These are phyloP conservation scores for Temnothorax ravouxi DNA, from an alignment of 2,888 invertebrate genomes.

Conservation along the genomic window DNA sequence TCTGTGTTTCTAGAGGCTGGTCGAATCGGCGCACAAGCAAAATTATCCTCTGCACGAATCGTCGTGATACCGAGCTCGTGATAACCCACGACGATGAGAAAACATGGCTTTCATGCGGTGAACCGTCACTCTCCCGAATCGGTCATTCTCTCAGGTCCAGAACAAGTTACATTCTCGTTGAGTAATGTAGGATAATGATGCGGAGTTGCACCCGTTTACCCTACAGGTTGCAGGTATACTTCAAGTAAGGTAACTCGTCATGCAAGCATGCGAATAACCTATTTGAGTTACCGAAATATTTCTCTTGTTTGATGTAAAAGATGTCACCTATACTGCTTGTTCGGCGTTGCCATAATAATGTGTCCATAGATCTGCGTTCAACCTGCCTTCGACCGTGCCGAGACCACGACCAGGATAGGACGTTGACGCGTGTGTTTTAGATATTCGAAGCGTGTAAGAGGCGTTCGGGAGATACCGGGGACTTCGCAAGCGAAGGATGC, in stretches of 20 bases:
- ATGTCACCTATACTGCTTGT: not conserved
- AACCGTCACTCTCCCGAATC: constrained; percentile 67
- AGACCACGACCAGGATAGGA: constrained; percentile 5
- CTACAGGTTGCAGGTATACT: constrained; percentile 42
- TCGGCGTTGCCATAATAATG: constrained; percentile 56
- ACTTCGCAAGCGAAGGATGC: not conserved
- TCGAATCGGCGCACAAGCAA: constrained; percentile 61
- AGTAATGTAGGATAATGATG: constrained; percentile 48
- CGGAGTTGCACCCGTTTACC: constrained; percentile 10
- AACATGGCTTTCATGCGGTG: constrained; percentile 73
- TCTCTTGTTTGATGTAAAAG: not conserved
- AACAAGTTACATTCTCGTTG: constrained; percentile 22
- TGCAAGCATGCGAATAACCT: constrained; percentile 61
- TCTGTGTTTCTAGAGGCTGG: constrained; percentile 80
- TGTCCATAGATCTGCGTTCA: constrained; percentile 63
- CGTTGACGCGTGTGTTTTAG: constrained; percentile 52
- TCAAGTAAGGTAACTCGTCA: constrained; percentile 50
- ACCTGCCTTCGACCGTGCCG: constrained; percentile 1
- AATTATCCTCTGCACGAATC: constrained; percentile 58
- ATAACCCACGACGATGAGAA: constrained; percentile 59
- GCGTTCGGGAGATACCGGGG: not conserved
- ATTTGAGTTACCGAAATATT: not conserved
- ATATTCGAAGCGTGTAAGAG: not conserved
- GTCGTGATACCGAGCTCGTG: constrained; percentile 56
- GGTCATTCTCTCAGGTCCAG: constrained; percentile 72